Conservation (phyloP, 2,113 vertebrate genomes). For the Rhabdomys dilectus region DNA sequence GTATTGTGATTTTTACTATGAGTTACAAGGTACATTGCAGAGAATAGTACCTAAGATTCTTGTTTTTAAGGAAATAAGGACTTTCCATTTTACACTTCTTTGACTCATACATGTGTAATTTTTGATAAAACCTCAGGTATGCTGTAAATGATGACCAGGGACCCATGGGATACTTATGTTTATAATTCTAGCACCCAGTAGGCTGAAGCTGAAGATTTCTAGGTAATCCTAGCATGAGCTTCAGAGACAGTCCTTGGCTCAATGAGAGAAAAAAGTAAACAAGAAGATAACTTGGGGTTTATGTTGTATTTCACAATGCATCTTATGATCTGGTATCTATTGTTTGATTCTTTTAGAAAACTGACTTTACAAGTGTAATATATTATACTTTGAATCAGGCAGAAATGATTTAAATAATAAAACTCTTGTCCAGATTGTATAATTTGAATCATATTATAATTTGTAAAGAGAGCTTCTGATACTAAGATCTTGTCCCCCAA, state of each 20-base stretch:
- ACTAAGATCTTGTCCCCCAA: too few relatives aligned
- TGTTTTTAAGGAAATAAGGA: background rate
- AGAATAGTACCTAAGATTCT: background rate
- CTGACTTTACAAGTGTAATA: background rate
- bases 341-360: background rate
- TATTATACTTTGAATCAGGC: background rate
- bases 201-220: too few relatives aligned
- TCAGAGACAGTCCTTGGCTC: background rate
- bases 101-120: background rate
- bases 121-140: background rate
- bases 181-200: background rate
- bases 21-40: background rate
- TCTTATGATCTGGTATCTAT: background rate
- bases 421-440: background rate
- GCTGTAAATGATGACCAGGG: background rate
- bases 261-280: background rate
- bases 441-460: background rate
- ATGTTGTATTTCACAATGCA: background rate
- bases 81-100: background rate
- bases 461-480: too few relatives aligned
- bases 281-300: background rate
- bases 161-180: accelerated
- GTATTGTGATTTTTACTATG: background rate
- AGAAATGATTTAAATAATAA: background rate
- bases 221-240: background rate